Conservation (phyloP, 2,888 invertebrate genomes). For the Lasioglossum figueresi region DNA sequence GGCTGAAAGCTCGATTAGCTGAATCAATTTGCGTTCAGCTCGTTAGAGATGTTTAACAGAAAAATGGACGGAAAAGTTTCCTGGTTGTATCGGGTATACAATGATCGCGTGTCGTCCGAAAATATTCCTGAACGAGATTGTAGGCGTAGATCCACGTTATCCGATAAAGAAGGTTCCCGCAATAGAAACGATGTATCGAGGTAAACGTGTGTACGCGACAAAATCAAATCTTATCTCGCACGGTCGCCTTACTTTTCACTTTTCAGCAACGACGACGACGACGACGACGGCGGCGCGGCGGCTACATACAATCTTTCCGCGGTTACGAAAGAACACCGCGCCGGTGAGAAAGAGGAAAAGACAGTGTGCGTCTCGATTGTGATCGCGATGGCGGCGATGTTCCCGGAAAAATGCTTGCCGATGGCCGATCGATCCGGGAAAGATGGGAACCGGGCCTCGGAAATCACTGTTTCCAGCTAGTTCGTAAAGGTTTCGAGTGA, state of each 20-base stretch:
- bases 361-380: constrained; percentile 14
- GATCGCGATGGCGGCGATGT: background rate
- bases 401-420: background rate
- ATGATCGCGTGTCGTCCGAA: background rate
- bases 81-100: background rate
- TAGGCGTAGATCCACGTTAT: background rate
- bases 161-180: background rate
- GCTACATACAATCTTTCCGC: constrained; percentile 41
- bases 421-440: constrained; percentile 32
- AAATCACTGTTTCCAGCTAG: background rate
- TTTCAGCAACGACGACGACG: constrained; percentile 17
- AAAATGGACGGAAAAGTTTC: constrained; percentile 1
- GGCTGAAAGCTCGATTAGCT: background rate
- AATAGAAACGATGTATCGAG: constrained; percentile 1
- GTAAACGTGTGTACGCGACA: constrained; percentile 11
- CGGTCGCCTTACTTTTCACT: constrained; percentile 34
- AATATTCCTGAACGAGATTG: background rate
- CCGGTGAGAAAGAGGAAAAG: constrained; percentile 42
- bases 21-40: background rate
- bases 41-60: background rate
- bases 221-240: constrained; percentile 31
- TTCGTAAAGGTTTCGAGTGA: background rate
- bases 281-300: background rate
- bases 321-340: constrained; percentile 33
- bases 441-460: background rate